A percentile compares a stretch with the other conserved stretches of the same genome.
Evolutionary conservation across 2,888 invertebrate genomes (phyloP).

Genomic region (Athripsodes cinereus): DNA sequence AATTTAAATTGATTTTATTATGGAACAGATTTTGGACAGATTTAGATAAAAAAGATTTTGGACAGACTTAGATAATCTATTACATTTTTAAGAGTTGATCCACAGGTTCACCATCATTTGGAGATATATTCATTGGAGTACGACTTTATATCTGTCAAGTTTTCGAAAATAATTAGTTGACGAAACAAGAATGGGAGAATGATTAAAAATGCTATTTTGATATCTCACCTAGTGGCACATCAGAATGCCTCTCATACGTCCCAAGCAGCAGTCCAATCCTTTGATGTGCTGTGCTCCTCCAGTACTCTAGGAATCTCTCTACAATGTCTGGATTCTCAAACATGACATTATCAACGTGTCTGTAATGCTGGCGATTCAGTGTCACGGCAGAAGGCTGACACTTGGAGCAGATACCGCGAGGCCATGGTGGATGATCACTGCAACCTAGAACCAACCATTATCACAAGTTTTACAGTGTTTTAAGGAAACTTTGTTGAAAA

Average conservation of each 20-base stretch:
- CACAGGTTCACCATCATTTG: too few relatives aligned
- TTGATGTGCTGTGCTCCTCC: constrained; percentile 91
- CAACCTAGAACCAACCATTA: constrained; percentile 68
- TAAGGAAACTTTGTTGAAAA: too few relatives aligned
- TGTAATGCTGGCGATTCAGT: constrained; percentile 87
- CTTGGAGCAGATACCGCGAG: constrained; percentile 96
- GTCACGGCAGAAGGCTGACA: constrained; percentile 98
- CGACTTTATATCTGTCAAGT: too few relatives aligned
- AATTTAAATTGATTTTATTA: too few relatives aligned
- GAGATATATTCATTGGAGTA: too few relatives aligned
- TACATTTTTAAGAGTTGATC: too few relatives aligned
- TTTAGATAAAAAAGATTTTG: too few relatives aligned
- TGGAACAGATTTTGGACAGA: too few relatives aligned
- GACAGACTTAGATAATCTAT: too few relatives aligned
- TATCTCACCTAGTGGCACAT: constrained; percentile 73
- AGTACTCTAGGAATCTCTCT: constrained; percentile 93
- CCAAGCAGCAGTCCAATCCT: constrained; percentile 92
- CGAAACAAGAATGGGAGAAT: not conserved
- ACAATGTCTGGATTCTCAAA: constrained; percentile 94
- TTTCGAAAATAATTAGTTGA: too few relatives aligned
- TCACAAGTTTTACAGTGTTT: too few relatives aligned
- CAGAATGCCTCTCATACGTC: constrained; percentile 83
- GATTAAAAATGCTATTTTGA: not conserved
- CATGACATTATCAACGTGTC: constrained; percentile 94
- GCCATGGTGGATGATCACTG: constrained; percentile 96